phyloP scores from a whole-genome alignment of 2,113 vertebrate genomes.

The Gobius niger region DNA sequence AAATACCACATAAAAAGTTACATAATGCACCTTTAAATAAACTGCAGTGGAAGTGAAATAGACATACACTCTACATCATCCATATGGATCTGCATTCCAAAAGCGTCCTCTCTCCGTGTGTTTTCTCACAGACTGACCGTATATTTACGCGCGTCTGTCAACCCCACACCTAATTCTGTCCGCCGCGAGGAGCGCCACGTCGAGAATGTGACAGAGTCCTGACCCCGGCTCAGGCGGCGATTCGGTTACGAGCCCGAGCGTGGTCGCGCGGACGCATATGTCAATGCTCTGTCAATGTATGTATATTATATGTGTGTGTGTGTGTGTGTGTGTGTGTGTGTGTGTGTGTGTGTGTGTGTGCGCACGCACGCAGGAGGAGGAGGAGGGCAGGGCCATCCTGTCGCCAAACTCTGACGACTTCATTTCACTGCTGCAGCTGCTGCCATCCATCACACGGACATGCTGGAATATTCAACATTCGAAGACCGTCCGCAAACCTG shows the following conservation, averaged over 20 bases:
- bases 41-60: too few relatives aligned
- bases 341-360: conserved; percentile 30
- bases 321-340: conserved; percentile 26
- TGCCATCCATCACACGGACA: conserved; percentile 64
- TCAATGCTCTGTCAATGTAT: conserved; percentile 7
- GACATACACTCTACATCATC: too few relatives aligned
- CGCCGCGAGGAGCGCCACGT: conserved; percentile 42
- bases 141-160: conserved; percentile 26
- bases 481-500: not conserved
- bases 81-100: not conserved
- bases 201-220: conserved; percentile 65
- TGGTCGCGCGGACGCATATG: not conserved
- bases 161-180: conserved; percentile 45
- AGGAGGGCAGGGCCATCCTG: conserved; percentile 28
- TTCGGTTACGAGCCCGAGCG: conserved; percentile 50
- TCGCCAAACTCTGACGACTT: conserved; percentile 74
- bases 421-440: conserved; percentile 74
- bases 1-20: too few relatives aligned
- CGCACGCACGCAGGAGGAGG: too few relatives aligned
- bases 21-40: too few relatives aligned
- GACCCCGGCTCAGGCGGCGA: conserved; percentile 55
- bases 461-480: conserved; percentile 25
- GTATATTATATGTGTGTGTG: conserved; percentile 15
- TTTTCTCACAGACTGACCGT: conserved; percentile 8
- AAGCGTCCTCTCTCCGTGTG: not conserved